These are phyloP conservation scores for Catalaphyllia jardinei DNA, from an alignment of 64 coral and sea anemone genomes.

Conservation along the genomic window DNA sequence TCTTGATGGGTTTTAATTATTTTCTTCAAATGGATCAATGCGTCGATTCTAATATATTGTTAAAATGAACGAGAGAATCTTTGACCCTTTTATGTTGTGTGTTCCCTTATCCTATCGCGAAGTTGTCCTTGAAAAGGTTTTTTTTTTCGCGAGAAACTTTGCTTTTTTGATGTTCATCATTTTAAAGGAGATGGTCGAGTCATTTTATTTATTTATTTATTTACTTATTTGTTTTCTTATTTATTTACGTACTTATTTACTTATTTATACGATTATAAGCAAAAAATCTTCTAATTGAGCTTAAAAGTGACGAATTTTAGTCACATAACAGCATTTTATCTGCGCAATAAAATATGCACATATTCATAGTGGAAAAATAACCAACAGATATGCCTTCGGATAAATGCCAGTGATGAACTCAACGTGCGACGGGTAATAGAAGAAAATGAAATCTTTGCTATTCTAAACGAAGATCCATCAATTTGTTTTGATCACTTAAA, in stretches of 20 bases:
- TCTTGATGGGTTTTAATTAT: constrained; percentile 3
- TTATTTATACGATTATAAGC: too few relatives aligned
- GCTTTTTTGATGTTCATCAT: too few relatives aligned
- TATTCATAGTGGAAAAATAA: neutral
- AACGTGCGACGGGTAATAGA: neutral
- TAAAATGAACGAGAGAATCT: neutral
- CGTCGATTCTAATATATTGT: neutral
- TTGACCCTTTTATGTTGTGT: too few relatives aligned
- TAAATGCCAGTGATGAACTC: neutral
- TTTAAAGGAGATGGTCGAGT: too few relatives aligned
- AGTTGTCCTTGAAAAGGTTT: too few relatives aligned
- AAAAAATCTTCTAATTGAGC: too few relatives aligned
- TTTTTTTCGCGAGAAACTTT: too few relatives aligned
- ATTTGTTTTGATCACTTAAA: neutral
- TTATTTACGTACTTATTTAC: too few relatives aligned
- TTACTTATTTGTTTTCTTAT: too few relatives aligned
- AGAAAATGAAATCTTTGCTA: neutral
- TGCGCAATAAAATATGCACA: neutral
- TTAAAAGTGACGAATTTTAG: neutral
- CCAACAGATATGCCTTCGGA: neutral
- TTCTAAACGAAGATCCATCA: neutral
- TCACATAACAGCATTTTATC: neutral
- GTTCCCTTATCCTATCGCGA: too few relatives aligned
- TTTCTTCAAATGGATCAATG: neutral
- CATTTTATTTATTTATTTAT: too few relatives aligned